phyloP scores from a whole-genome alignment of 2,888 invertebrate genomes.

The Eristalis tenax region DNA sequence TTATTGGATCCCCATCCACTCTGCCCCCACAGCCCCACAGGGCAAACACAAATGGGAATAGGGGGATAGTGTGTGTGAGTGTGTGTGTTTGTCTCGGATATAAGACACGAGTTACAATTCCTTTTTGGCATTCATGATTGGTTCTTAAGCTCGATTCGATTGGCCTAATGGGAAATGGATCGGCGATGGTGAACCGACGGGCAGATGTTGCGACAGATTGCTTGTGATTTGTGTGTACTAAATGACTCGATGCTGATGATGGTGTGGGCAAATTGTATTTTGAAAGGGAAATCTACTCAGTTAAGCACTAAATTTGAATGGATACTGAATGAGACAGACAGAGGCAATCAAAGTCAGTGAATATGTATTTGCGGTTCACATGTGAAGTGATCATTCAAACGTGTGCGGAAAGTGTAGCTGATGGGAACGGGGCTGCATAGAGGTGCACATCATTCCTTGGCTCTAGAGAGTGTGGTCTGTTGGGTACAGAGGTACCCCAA shows the following conservation, averaged over 20 bases:
- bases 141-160: conserved; percentile 30
- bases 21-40: not conserved
- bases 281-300: not conserved
- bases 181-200: not conserved
- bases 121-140: conserved; percentile 32
- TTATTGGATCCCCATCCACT: conserved; percentile 3
- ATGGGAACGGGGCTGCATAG: too few relatives aligned
- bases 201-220: conserved; percentile 14
- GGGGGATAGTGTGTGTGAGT: too few relatives aligned
- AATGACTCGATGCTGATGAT: not conserved
- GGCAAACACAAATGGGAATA: not conserved
- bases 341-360: too few relatives aligned
- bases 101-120: conserved; percentile 9
- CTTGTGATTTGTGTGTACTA: not conserved
- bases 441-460: too few relatives aligned
- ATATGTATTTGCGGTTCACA: too few relatives aligned
- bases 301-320: not conserved
- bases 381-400: too few relatives aligned
- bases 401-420: too few relatives aligned
- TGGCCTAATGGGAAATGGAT: conserved; percentile 17
- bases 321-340: not conserved
- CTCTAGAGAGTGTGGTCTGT: too few relatives aligned
- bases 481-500: too few relatives aligned
- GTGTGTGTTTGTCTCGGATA: not conserved
- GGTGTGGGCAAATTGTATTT: not conserved